Conservation (phyloP, 2,797 vertebrate species). For the Malurus leucopterus region DNA sequence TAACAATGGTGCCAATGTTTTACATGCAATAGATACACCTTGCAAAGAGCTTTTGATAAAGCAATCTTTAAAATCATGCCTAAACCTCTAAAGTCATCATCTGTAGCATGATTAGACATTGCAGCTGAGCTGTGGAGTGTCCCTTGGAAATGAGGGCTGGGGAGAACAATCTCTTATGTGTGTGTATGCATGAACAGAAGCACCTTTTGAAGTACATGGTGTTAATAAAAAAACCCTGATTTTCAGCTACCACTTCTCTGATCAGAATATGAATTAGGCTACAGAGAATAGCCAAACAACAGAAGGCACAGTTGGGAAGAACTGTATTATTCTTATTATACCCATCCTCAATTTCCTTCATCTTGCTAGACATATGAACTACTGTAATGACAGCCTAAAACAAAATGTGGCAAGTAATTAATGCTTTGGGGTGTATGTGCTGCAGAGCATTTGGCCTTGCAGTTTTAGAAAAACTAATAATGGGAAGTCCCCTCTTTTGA, state of each 20-base stretch:
- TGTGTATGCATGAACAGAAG: background rate
- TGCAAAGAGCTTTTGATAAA: conserved; percentile 18
- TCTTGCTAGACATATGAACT: conserved; percentile 1
- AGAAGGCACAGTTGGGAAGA: conserved; percentile 46
- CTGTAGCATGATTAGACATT: background rate
- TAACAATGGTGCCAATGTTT: background rate
- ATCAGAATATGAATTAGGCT: conserved; percentile 72
- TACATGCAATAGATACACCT: background rate
- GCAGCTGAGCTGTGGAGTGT: conserved; percentile 25
- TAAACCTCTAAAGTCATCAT: conserved; percentile 17
- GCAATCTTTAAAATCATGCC: conserved; percentile 1
- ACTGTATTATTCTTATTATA: conserved; percentile 40
- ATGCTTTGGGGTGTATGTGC: background rate
- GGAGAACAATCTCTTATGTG: background rate
- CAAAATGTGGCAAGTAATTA: conserved; percentile 16
- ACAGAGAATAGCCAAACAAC: conserved; percentile 55
- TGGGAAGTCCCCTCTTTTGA: background rate
- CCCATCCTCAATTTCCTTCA: conserved; percentile 20
- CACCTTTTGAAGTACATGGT: conserved; percentile 18
- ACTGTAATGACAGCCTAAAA: background rate
- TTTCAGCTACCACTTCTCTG: conserved; percentile 58
- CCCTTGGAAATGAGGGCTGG: conserved; percentile 16
- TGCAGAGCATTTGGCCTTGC: background rate
- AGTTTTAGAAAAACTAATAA: background rate
- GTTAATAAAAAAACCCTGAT: conserved; percentile 47